Conservation (phyloP, 2,888 invertebrate species). For the Cosmorhoe ocellata region DNA sequence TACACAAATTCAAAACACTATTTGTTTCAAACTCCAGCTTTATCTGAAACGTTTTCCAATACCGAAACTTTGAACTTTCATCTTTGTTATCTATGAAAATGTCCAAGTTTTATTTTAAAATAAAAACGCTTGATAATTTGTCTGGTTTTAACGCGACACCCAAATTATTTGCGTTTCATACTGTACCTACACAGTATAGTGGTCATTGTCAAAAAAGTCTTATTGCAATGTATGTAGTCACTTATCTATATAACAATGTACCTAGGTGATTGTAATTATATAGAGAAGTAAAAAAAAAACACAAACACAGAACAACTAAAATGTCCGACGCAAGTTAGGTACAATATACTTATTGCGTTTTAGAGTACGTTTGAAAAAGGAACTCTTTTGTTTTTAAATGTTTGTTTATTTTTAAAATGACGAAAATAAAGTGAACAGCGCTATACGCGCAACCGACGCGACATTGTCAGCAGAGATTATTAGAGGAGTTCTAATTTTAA, state of each 20-base stretch:
- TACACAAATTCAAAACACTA: conserved; percentile 18
- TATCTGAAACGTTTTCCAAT: conserved; percentile 32
- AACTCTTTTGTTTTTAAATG: conserved; percentile 27
- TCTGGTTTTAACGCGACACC: too few relatives aligned
- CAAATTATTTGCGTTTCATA: too few relatives aligned
- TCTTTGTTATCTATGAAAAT: conserved; percentile 23
- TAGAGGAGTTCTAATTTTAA: conserved; percentile 59
- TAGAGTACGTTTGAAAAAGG: conserved; percentile 19
- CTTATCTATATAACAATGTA: too few relatives aligned
- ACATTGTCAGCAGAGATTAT: conserved; percentile 71
- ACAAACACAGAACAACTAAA: too few relatives aligned
- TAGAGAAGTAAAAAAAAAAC: too few relatives aligned
- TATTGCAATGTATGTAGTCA: too few relatives aligned
- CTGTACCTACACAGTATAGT: background rate
- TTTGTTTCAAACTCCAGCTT: conserved; percentile 11
- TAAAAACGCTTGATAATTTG: background rate
- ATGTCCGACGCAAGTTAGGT: too few relatives aligned
- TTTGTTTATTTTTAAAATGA: conserved; percentile 35
- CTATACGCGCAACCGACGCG: conserved; percentile 53
- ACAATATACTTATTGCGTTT: too few relatives aligned
- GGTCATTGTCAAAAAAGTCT: background rate
- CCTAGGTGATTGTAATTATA: too few relatives aligned
- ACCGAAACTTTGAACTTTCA: conserved; percentile 30
- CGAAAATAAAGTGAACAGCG: conserved; percentile 20
- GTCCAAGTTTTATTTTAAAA: background rate